Conservation (phyloP, 2,888 invertebrate genomes). For the Andrena chrysosceles region DNA sequence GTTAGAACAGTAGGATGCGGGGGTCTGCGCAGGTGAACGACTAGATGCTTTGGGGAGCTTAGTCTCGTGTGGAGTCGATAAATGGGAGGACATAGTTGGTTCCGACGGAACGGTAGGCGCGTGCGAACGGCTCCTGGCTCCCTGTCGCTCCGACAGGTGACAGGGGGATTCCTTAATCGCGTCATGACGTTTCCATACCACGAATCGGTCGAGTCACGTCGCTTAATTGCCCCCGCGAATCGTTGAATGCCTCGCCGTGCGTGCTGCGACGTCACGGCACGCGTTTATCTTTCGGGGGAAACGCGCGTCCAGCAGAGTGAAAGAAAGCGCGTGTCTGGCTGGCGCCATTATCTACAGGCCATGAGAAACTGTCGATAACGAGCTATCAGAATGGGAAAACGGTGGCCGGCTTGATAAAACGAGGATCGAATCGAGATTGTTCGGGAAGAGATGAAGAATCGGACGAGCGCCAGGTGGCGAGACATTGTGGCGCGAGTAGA, state of each 20-base stretch:
- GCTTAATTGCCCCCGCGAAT: slow-evolving; percentile 81
- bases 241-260: slow-evolving; percentile 60
- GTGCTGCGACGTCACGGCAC: slow-evolving; percentile 45
- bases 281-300: slow-evolving; percentile 73
- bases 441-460: slow-evolving; percentile 25
- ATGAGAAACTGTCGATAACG: slow-evolving; percentile 67
- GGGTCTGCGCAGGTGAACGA: no score
- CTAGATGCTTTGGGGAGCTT: not conserved
- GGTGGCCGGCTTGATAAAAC: slow-evolving; percentile 32
- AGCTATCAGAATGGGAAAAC: slow-evolving; percentile 65
- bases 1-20: no score
- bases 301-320: slow-evolving; percentile 50
- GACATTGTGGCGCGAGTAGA: slow-evolving; percentile 7
- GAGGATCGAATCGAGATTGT: slow-evolving; percentile 32
- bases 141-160: slow-evolving; percentile 73
- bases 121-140: slow-evolving; percentile 63
- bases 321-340: slow-evolving; percentile 46
- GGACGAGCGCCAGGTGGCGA: slow-evolving; percentile 46
- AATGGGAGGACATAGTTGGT: slow-evolving; percentile 32
- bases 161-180: slow-evolving; percentile 76
- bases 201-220: slow-evolving; percentile 80
- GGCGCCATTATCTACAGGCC: slow-evolving; percentile 60
- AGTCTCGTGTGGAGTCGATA: slow-evolving; percentile 9
- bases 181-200: slow-evolving; percentile 75
- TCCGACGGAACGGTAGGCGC: slow-evolving; percentile 49